Evolutionary conservation across 2,888 invertebrate genomes (phyloP), one percentile per base, ranked within the genome.

Genomic region (Tachina lurida): DNA sequence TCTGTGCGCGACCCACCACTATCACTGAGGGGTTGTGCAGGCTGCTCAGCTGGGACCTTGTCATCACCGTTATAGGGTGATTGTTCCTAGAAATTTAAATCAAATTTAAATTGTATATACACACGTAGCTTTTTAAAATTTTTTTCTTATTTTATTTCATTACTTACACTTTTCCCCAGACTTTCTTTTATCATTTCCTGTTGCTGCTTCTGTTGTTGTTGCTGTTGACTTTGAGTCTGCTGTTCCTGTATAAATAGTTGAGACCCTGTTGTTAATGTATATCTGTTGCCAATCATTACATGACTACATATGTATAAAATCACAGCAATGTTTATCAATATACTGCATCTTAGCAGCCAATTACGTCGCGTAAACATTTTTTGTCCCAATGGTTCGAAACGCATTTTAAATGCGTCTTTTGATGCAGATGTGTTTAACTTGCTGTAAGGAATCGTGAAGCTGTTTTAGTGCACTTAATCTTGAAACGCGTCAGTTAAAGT

Each of bases 311-410:
- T 95, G 92, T 96, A 96, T 86, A 96, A 92, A 81, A 96, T 93
- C 77, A 96, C 95, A 88, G 95, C 95, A 87, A 96, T 94, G 91
- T 96, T 96, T 88, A 96, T 94, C 84, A 96, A 94, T 90, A 96
- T 95, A 93, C 96, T 96, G 92, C 96, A 95, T 89, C 95, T 94
- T 91, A 96, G 94, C 93, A 96, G 93, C 94, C 96, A 95, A 93
- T 96, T 96, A 88, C 96, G 95, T 87, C 95, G 93, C 80, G 94
- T 93, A 87, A 94, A 93, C 93, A 93, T 93, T 89, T 90, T 92
- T 84, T 90, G 91, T 68, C 91, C 90, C 82, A 91, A 87, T 56
- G 91, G 91, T 88, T 91, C 91, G 62, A 91, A 91, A 73, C 91
- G 91, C 91, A 91, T 91, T 75, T 81, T 84, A 41, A 76, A 81